Evolutionary conservation across 1,140 invertebrate genomes (phyloP).

Genomic region (Drosophila pandora): DNA sequence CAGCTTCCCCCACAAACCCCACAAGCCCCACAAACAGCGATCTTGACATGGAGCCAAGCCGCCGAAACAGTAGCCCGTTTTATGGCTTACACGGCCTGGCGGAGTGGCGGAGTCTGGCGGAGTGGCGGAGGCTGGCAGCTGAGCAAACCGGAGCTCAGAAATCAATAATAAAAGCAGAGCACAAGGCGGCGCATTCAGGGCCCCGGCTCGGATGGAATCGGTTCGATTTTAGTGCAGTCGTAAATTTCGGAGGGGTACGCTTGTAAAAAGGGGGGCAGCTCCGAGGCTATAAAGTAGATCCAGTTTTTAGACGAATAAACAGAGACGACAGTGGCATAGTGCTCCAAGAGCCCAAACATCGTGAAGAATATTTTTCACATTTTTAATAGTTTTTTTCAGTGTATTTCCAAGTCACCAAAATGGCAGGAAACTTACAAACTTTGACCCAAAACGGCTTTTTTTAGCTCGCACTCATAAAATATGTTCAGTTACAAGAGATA

Average conservation of each 20-base stretch:
- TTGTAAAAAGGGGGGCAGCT: background rate
- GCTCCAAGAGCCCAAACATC: background rate
- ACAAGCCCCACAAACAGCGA: too few relatives aligned
- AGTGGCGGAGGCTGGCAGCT: slow-evolving; percentile 17
- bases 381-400: background rate
- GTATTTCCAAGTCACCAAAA: slow-evolving; percentile 3
- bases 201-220: slow-evolving; percentile 13
- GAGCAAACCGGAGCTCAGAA: slow-evolving; percentile 20
- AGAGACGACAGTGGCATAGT: background rate
- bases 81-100: background rate
- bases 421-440: slow-evolving; percentile 36
- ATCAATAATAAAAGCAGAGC: slow-evolving; percentile 15
- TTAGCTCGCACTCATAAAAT: slow-evolving; percentile 38
- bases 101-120: background rate
- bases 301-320: background rate
- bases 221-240: slow-evolving; percentile 35
- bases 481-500: slow-evolving; percentile 43
- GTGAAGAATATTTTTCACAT: too few relatives aligned
- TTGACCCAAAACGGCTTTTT: slow-evolving; percentile 33
- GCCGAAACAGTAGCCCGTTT: slow-evolving; percentile 5
- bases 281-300: background rate
- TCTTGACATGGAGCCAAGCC: background rate
- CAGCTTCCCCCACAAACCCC: slow-evolving; percentile 12
- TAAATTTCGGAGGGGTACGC: slow-evolving; percentile 28
- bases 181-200: slow-evolving; percentile 31